Conservation (phyloP, 1,140 invertebrate genomes). For the Agrypnia vestita region DNA sequence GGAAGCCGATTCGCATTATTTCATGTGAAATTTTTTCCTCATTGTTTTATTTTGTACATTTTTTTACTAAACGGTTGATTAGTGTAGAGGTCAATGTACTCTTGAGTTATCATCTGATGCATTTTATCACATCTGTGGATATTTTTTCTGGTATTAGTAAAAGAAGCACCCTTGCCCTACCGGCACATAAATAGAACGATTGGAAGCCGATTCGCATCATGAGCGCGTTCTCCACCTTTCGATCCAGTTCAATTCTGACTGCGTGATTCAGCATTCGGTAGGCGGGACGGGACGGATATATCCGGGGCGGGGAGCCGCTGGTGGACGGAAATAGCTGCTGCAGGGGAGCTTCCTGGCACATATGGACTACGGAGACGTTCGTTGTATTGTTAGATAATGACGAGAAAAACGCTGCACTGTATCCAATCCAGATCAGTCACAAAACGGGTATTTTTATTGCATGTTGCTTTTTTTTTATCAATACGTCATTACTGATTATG, state of each 20-base stretch:
- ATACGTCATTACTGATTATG: too few species aligned
- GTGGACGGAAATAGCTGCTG: conserved; percentile 34
- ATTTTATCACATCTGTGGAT: neutral
- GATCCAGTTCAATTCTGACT: conserved; percentile 17
- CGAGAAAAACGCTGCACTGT: conserved; percentile 1
- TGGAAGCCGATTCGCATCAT: neutral
- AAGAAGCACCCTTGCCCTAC: neutral
- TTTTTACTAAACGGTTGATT: too few species aligned
- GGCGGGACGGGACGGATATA: conserved; percentile 28
- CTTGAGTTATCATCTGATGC: neutral
- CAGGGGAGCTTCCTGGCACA: conserved; percentile 32
- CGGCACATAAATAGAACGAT: neutral
- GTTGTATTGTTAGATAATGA: conserved; percentile 32
- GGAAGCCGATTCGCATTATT: too few species aligned
- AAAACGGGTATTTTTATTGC: neutral
- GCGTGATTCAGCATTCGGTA: conserved; percentile 26
- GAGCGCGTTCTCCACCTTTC: conserved; percentile 13
- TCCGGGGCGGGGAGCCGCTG: conserved; percentile 21
- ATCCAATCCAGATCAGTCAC: neutral
- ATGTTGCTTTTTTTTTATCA: too few species aligned
- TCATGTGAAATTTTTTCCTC: too few species aligned
- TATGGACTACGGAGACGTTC: neutral
- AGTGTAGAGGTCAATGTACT: neutral
- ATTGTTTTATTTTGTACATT: too few species aligned
- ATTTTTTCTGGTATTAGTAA: neutral